Conservation (phyloP, 2,113 vertebrate genomes). For the Dromas ardeola region DNA sequence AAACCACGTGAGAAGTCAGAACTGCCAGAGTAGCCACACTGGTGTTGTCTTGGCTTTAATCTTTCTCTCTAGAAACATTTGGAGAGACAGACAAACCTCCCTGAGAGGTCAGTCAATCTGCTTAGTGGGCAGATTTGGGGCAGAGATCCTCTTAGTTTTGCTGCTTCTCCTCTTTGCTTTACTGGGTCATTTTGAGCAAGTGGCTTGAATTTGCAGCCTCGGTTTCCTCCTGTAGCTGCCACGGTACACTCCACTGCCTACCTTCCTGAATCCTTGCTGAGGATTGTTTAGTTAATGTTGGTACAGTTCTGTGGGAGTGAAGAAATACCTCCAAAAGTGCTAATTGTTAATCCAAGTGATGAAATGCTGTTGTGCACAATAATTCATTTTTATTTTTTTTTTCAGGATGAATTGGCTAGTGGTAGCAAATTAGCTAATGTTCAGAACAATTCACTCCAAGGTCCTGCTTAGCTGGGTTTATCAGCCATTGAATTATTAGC, state of each 20-base stretch:
- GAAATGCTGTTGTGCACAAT: not conserved
- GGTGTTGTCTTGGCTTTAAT: not conserved
- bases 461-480: not conserved
- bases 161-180: not conserved
- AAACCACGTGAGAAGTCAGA: not conserved
- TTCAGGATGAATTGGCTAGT: not conserved
- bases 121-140: not conserved
- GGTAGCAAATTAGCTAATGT: not conserved
- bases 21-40: not conserved
- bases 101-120: not conserved
- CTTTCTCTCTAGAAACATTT: not conserved
- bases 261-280: not conserved
- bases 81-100: not conserved
- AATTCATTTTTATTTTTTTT: not conserved
- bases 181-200: not conserved
- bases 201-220: not conserved
- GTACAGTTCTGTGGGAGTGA: not conserved
- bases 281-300: not conserved
- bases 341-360: not conserved
- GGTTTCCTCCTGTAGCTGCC: not conserved
- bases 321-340: not conserved
- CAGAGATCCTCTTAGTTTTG: not conserved
- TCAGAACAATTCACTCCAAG: not conserved
- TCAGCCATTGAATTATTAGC: not conserved
- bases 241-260: not conserved